These are phyloP conservation scores for Macrobrachium nipponense DNA, from an alignment of 1,140 invertebrate genomes.

Conservation along the genomic window DNA sequence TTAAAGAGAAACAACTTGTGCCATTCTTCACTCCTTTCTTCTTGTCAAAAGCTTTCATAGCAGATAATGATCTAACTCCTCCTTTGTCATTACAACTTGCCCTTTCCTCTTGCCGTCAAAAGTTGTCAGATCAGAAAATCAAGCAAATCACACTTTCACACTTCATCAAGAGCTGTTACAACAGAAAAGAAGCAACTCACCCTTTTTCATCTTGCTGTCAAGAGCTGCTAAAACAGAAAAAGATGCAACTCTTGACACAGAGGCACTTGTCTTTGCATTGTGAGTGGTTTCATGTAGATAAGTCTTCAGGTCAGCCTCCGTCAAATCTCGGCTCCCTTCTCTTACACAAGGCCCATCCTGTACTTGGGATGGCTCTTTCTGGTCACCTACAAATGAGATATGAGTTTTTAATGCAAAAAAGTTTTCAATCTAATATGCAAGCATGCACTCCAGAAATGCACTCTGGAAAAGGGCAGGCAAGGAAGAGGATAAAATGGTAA, in stretches of 20 bases:
- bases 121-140: too few relatives aligned
- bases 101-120: too few relatives aligned
- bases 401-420: too few relatives aligned
- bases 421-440: too few relatives aligned
- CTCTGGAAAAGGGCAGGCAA: too few relatives aligned
- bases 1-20: not conserved
- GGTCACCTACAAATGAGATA: not conserved
- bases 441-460: too few relatives aligned
- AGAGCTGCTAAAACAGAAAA: conserved; percentile 48
- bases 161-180: too few relatives aligned
- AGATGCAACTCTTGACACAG: conserved; percentile 42
- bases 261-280: conserved; percentile 22
- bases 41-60: conserved; percentile 41
- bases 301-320: conserved; percentile 36
- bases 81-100: too few relatives aligned
- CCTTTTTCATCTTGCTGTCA: conserved; percentile 60
- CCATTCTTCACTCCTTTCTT: conserved; percentile 46
- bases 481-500: too few relatives aligned
- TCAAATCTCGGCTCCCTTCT: conserved; percentile 28
- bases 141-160: too few relatives aligned
- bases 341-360: not conserved
- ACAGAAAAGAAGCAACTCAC: not conserved
- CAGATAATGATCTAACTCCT: too few relatives aligned
- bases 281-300: conserved; percentile 43
- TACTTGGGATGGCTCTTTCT: not conserved